Evolutionary conservation across 2,888 invertebrate genomes (phyloP).

Genomic region (Standfussiana lucernea): DNA sequence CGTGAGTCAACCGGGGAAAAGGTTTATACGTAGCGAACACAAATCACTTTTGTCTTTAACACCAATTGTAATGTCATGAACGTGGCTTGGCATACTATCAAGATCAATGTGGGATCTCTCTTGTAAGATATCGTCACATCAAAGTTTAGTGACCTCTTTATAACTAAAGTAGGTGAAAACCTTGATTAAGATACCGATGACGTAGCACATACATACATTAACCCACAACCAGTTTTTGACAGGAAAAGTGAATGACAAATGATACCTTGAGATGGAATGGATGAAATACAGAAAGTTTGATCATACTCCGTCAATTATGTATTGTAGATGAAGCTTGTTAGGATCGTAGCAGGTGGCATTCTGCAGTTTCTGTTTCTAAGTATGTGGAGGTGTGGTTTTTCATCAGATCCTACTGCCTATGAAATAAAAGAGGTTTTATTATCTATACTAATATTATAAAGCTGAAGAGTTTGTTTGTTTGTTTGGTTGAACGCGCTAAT

Average conservation of each 20-base stretch:
- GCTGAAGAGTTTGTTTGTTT: too few relatives aligned
- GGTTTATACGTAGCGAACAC: constrained; percentile 7
- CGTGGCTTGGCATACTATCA: constrained; percentile 38
- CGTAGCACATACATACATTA: not conserved
- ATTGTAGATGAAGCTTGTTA: not conserved
- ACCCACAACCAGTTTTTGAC: constrained; percentile 33
- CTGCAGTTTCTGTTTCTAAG: not conserved
- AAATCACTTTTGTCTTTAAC: constrained; percentile 26
- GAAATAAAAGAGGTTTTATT: not conserved
- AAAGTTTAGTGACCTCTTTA: constrained; percentile 51
- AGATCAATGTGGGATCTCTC: constrained; percentile 13
- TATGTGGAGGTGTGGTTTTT: not conserved
- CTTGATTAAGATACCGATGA: not conserved
- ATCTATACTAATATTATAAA: too few relatives aligned
- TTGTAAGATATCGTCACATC: constrained; percentile 2
- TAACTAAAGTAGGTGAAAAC: constrained; percentile 35
- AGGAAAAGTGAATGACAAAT: constrained; percentile 20
- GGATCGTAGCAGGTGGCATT: not conserved
- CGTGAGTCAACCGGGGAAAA: constrained; percentile 52
- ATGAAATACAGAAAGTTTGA: not conserved
- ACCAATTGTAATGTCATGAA: constrained; percentile 16
- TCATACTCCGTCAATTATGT: not conserved
- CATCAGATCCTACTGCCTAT: not conserved
- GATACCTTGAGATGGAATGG: not conserved
- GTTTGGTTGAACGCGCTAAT: too few relatives aligned